Evolutionary conservation across 2,113 vertebrate genomes (phyloP).

Genomic region (Caloenas nicobarica): DNA sequence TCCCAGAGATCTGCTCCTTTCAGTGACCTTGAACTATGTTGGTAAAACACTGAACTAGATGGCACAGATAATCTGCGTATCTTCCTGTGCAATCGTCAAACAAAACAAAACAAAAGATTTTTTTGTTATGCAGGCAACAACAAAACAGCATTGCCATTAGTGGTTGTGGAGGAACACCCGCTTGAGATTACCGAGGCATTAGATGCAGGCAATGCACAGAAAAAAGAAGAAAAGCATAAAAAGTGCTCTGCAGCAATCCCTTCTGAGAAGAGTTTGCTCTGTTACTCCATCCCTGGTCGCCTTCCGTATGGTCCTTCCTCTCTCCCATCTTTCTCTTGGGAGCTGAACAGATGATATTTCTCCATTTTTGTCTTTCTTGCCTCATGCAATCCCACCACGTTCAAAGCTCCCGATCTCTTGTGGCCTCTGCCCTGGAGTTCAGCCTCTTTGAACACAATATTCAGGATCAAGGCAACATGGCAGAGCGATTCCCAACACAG

Average conservation of each 20-base stretch:
- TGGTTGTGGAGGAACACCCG: background rate
- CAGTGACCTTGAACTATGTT: background rate
- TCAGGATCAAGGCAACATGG: background rate
- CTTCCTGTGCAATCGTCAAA: background rate
- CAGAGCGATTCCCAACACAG: fast-evolving
- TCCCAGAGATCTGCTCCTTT: background rate
- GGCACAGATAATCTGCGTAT: background rate
- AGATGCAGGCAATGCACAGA: background rate
- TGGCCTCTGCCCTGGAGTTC: background rate
- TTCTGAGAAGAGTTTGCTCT: background rate
- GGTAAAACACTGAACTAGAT: background rate
- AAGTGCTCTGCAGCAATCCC: background rate
- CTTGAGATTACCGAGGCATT: background rate
- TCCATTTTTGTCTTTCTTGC: background rate
- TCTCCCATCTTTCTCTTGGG: background rate
- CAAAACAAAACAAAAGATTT: background rate
- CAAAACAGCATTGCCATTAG: background rate
- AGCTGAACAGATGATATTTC: background rate
- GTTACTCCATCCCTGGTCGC: background rate
- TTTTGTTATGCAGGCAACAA: no score
- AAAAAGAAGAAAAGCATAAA: background rate
- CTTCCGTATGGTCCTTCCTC: background rate
- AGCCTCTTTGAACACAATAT: background rate
- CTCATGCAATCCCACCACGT: background rate
- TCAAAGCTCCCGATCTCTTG: background rate